A percentile compares a stretch with the other conserved stretches of the same genome.
Evolutionary conservation across 2,797 vertebrate genomes (phyloP).

Genomic region (Halcyon badia): DNA sequence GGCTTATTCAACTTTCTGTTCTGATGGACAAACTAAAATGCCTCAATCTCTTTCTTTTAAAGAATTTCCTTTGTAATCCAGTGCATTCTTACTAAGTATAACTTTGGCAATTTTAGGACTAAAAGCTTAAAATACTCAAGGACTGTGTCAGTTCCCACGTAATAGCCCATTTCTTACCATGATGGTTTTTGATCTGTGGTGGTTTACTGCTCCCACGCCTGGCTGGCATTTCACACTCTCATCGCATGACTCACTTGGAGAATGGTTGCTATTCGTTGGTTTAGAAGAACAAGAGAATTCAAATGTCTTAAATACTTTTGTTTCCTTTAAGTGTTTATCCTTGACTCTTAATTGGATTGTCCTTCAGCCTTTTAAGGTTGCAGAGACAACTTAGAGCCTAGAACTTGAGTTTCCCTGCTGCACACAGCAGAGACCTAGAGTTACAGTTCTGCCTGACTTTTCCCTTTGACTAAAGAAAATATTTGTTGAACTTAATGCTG

Average conservation of each 20-base stretch:
- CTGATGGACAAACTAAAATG: not conserved
- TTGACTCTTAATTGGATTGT: not conserved
- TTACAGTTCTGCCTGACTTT: not conserved
- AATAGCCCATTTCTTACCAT: not conserved
- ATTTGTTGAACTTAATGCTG: not conserved
- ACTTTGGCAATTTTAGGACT: not conserved
- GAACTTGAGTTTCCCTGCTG: not conserved
- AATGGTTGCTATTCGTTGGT: not conserved
- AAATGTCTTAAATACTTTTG: not conserved
- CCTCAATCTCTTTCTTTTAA: not conserved
- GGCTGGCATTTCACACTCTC: not conserved
- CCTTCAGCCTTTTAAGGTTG: not conserved
- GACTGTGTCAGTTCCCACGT: not conserved
- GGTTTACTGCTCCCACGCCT: not conserved
- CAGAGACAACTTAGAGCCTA: not conserved
- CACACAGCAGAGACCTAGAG: rapidly evolving
- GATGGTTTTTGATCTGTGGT: not conserved
- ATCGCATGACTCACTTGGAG: not conserved
- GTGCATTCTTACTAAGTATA: not conserved
- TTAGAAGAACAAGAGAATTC: not conserved
- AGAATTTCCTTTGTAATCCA: not conserved
- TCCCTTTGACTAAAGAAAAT: not conserved
- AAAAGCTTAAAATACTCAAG: not conserved
- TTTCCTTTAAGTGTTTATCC: not conserved
- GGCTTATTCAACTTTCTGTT: not conserved